Evolutionary conservation across 1,140 invertebrate species (phyloP).

Genomic region (Anastrepha ludens): DNA sequence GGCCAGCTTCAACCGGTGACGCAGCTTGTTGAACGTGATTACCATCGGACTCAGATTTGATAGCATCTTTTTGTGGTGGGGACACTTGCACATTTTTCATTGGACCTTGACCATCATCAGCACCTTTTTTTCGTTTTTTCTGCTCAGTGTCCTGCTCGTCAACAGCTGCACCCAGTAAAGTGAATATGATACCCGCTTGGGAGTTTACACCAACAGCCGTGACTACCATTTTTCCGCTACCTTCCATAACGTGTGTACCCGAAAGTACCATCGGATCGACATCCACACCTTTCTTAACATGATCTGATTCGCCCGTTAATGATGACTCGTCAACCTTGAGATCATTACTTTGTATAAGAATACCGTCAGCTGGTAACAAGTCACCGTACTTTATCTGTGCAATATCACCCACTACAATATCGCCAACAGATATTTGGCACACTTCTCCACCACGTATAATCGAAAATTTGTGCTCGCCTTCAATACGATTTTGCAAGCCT

Average conservation of each 20-base stretch:
- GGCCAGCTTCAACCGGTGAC: conserved; percentile 70
- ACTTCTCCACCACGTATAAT: conserved; percentile 95
- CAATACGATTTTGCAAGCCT: conserved; percentile 97
- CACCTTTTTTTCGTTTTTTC: conserved; percentile 91
- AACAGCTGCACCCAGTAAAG: conserved; percentile 95
- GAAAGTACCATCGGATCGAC: conserved; percentile 98
- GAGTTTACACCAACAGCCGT: conserved; percentile 99
- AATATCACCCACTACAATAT: conserved; percentile 99
- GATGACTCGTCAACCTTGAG: conserved; percentile 99
- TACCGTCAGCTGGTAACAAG: conserved; percentile 97
- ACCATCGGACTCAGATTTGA: conserved; percentile 76
- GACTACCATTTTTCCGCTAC: conserved; percentile 99
- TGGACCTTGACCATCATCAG: conserved; percentile 78
- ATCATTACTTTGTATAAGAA: conserved; percentile 99
- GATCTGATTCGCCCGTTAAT: conserved; percentile 98
- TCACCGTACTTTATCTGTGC: conserved; percentile 98
- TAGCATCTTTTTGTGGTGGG: conserved; percentile 68
- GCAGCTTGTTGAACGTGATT: conserved; percentile 76
- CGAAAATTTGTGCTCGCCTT: conserved; percentile 98
- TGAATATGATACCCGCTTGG: conserved; percentile 99
- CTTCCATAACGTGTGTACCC: conserved; percentile 99
- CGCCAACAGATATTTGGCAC: conserved; percentile 95
- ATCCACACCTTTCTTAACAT: conserved; percentile 96
- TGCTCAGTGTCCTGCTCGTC: conserved; percentile 94
- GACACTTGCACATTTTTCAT: conserved; percentile 79